Percentiles rank a stretch among this genome's conserved stretches.
These are phyloP conservation scores for Leucophenga varia DNA, from an alignment of 1,140 invertebrate species.

Conservation along the genomic window DNA sequence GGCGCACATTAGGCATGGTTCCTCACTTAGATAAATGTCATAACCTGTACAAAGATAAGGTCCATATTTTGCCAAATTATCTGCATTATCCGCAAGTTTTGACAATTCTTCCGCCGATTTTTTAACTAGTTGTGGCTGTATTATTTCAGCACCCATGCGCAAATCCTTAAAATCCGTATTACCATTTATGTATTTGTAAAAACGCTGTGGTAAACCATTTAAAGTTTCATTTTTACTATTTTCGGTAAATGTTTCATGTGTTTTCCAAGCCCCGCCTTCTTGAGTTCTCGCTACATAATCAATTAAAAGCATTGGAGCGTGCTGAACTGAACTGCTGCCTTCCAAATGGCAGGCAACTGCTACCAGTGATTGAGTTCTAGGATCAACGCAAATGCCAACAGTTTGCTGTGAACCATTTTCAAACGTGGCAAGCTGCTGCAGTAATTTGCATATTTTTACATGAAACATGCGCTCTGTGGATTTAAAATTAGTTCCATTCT, in stretches of 20 bases:
- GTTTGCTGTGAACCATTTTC: slow-evolving; percentile 47
- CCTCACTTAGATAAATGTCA: slow-evolving; percentile 78
- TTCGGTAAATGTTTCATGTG: slow-evolving; percentile 12
- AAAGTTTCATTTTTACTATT: slow-evolving; percentile 11
- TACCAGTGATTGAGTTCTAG: slow-evolving; percentile 62
- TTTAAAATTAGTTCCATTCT: slow-evolving; percentile 66
- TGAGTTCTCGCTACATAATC: slow-evolving; percentile 82
- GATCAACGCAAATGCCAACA: slow-evolving; percentile 71
- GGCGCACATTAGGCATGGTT: slow-evolving; percentile 91
- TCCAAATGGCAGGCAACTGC: slow-evolving; percentile 66
- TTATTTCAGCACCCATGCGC: slow-evolving; percentile 36
- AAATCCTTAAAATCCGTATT: slow-evolving; percentile 21
- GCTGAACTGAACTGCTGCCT: slow-evolving; percentile 73
- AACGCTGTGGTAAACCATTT: slow-evolving; percentile 26
- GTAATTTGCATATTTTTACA: slow-evolving; percentile 63
- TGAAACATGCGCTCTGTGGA: slow-evolving; percentile 62
- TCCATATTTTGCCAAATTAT: slow-evolving; percentile 57
- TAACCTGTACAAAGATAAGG: slow-evolving; percentile 89
- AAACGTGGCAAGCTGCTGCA: slow-evolving; percentile 24
- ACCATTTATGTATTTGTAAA: slow-evolving; percentile 30
- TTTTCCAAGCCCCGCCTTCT: slow-evolving; percentile 74
- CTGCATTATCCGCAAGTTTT: slow-evolving; percentile 10
- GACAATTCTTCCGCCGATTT: slow-evolving; percentile 20
- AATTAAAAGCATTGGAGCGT: slow-evolving; percentile 82
- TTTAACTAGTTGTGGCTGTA: no score